Evolutionary conservation across 2,797 vertebrate species (phyloP).

Genomic region (Acrossocheilus wenchowensis): DNA sequence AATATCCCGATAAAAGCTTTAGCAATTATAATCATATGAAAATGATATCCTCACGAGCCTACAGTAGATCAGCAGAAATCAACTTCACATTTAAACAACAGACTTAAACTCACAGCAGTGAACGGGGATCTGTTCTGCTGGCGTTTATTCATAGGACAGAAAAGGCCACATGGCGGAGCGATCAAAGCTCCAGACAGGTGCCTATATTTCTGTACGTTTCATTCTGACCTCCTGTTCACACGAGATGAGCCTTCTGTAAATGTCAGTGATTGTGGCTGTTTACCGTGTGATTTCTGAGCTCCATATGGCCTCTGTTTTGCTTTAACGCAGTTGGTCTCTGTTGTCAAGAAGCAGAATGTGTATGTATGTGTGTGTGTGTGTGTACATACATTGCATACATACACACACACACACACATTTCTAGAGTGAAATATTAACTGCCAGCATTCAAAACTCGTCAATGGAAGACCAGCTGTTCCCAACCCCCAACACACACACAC

Average conservation of each 20-base stretch:
- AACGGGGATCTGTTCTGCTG: neutral
- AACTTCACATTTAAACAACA: neutral
- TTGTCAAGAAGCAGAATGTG: slow-evolving; percentile 55
- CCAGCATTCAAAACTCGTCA: slow-evolving; percentile 75
- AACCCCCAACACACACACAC: slow-evolving; percentile 38
- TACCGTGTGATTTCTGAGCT: neutral
- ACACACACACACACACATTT: slow-evolving; percentile 51
- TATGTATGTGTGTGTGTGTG: slow-evolving; percentile 26
- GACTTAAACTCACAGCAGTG: neutral
- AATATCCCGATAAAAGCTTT: neutral
- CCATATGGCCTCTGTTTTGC: slow-evolving; percentile 44
- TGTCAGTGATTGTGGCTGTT: neutral
- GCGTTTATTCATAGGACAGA: neutral
- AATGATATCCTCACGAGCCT: neutral
- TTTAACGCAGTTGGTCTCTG: slow-evolving; percentile 61
- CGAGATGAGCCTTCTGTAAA: neutral
- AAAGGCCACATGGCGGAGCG: neutral
- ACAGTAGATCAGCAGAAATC: neutral
- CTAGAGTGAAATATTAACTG: slow-evolving; percentile 74
- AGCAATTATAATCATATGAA: neutral
- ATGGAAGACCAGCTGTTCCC: slow-evolving; percentile 80
- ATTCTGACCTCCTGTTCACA: neutral
- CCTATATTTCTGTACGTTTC: neutral
- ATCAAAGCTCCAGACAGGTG: neutral
- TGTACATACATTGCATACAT: slow-evolving; percentile 1